Conservation (phyloP, 2,888 invertebrate genomes). For the Busseola fusca region DNA sequence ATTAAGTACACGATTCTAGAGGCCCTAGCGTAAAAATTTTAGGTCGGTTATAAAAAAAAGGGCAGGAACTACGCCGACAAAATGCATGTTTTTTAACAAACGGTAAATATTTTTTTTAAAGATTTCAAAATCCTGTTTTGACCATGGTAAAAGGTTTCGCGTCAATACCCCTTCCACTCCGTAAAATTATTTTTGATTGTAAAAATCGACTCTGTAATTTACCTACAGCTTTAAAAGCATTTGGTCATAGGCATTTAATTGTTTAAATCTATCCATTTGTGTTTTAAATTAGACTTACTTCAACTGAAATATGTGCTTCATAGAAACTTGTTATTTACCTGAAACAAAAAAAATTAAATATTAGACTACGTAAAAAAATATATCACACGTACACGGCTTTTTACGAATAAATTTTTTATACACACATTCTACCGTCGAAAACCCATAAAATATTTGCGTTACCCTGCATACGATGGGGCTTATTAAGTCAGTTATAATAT, state of each 20-base stretch:
- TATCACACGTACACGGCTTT: neutral
- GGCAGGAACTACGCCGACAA: neutral
- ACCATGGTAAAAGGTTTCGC: too few species aligned
- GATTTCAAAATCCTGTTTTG: too few species aligned
- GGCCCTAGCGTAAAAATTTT: neutral
- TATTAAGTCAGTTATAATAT: neutral
- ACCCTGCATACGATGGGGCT: too few species aligned
- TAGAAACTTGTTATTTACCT: slow-evolving; percentile 24
- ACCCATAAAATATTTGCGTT: neutral
- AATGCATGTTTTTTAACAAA: neutral
- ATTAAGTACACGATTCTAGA: neutral
- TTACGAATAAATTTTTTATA: too few species aligned
- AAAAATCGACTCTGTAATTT: neutral
- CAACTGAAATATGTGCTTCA: too few species aligned
- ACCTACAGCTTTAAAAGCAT: neutral
- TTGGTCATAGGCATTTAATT: neutral
- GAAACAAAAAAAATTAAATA: slow-evolving; percentile 30
- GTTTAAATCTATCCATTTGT: too few species aligned
- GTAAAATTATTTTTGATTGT: neutral
- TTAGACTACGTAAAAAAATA: neutral
- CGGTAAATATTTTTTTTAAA: too few species aligned
- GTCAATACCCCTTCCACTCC: neutral
- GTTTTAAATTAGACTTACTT: neutral
- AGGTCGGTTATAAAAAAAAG: neutral
- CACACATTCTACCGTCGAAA: neutral